These are phyloP conservation scores for Spheniscus humboldti DNA, from an alignment of 2,797 vertebrate species.

Conservation along the genomic window DNA sequence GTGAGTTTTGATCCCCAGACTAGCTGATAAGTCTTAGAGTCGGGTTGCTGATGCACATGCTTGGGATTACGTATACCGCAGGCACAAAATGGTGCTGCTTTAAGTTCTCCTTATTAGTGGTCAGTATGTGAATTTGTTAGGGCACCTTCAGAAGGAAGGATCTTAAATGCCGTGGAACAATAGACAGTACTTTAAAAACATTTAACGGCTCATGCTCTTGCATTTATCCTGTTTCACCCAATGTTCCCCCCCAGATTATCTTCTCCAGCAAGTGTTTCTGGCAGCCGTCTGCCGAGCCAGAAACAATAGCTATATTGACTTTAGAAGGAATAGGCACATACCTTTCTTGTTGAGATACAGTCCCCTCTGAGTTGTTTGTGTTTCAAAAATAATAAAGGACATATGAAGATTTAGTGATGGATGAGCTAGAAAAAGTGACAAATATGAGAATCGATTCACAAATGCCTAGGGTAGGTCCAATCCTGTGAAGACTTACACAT, in stretches of 20 bases:
- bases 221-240: not conserved
- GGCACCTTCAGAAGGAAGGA: not conserved
- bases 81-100: not conserved
- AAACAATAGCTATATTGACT: not conserved
- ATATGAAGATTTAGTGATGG: not conserved
- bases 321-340: not conserved
- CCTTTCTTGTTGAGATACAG: not conserved
- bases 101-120: not conserved
- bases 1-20: not conserved
- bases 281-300: not conserved
- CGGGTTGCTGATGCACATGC: not conserved
- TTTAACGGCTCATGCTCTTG: not conserved
- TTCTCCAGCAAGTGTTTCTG: not conserved
- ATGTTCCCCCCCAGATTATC: not conserved
- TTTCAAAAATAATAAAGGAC: slow-evolving; percentile 1
- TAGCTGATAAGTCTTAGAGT: not conserved
- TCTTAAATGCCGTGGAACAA: not conserved
- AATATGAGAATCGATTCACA: not conserved
- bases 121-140: not conserved
- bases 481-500: not conserved
- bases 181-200: not conserved
- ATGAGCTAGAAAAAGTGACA: not conserved
- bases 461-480: not conserved
- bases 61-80: not conserved
- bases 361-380: not conserved